A percentile compares a stretch with the other conserved stretches of the same genome.
Evolutionary conservation across 2,113 vertebrate species (phyloP).

Genomic region (Chionomys nivalis): DNA sequence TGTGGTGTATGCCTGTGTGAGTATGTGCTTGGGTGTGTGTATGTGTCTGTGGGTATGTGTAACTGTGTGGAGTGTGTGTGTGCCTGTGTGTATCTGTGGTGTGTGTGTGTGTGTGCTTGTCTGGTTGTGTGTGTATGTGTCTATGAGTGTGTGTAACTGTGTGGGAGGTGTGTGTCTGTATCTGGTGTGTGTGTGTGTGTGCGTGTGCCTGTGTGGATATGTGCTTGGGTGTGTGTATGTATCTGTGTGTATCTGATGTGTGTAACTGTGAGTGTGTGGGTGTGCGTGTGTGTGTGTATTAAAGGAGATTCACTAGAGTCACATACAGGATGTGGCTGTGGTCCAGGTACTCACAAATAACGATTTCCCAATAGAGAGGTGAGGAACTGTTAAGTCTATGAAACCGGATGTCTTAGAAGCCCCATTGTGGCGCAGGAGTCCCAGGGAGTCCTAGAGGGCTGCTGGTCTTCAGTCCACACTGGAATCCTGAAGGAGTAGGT

Average conservation of each 20-base stretch:
- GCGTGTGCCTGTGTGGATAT: neutral
- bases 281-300: neutral
- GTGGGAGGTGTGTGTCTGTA: neutral
- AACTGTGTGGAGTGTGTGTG: no score
- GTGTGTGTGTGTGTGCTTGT: neutral
- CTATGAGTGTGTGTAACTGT: neutral
- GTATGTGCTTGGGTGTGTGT: neutral
- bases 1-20: neutral
- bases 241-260: neutral
- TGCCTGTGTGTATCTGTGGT: neutral
- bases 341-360: neutral
- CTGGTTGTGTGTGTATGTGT: neutral
- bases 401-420: neutral
- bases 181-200: neutral
- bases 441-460: neutral
- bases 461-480: neutral
- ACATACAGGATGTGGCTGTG: neutral
- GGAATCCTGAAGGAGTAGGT: neutral
- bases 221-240: neutral
- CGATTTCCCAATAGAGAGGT: neutral
- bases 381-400: neutral
- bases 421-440: neutral
- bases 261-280: neutral
- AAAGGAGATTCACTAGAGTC: neutral
- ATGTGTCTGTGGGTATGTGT: neutral